Percentiles rank a stretch among this genome's conserved stretches.
Conservation (phyloP, 2,888 invertebrate species). For the Podabrus alpinus region DNA sequence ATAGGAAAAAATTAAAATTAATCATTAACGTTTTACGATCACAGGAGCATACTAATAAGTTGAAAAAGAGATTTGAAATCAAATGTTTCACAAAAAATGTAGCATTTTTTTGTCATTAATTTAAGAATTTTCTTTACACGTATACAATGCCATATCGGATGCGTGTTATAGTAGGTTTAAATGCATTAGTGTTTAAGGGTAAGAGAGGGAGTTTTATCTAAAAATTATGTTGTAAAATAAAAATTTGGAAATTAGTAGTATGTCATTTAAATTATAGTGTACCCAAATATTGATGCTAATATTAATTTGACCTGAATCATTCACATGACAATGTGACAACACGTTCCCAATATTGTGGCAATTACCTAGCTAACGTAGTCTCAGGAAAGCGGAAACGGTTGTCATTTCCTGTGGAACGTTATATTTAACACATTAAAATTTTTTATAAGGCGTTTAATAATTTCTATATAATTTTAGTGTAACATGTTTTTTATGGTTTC, state of each 20-base stretch:
- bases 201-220: not conserved
- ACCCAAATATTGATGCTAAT: conserved; percentile 10
- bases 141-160: too few relatives aligned
- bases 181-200: not conserved
- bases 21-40: not conserved
- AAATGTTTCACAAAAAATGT: not conserved
- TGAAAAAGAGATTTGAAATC: too few relatives aligned
- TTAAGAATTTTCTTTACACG: too few relatives aligned
- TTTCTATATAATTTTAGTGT: conserved; percentile 23
- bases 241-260: not conserved
- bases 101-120: too few relatives aligned
- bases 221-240: not conserved
- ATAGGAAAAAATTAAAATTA: not conserved
- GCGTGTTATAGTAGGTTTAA: too few relatives aligned
- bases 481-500: conserved; percentile 9
- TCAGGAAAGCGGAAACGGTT: conserved; percentile 40
- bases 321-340: conserved; percentile 41
- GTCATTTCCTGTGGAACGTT: conserved; percentile 40
- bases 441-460: conserved; percentile 38
- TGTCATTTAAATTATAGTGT: not conserved
- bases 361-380: conserved; percentile 41
- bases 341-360: conserved; percentile 41
- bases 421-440: conserved; percentile 43
- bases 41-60: not conserved
- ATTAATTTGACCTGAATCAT: conserved; percentile 12